Conservation (phyloP, 2,113 vertebrate genomes). For the Platichthys flesus region DNA sequence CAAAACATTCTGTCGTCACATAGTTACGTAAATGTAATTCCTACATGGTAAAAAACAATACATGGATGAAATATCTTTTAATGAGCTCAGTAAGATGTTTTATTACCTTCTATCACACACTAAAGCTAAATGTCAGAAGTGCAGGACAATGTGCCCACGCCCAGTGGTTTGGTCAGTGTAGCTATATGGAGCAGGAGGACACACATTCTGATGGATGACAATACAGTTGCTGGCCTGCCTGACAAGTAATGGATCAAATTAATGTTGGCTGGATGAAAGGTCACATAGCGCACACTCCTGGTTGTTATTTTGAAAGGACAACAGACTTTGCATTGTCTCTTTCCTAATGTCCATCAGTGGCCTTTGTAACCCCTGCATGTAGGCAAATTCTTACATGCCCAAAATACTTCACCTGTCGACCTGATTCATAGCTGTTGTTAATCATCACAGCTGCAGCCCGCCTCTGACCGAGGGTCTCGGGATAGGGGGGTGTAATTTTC, state of each 20-base stretch:
- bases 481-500: too few species aligned
- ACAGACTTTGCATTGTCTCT: constrained; percentile 64
- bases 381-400: constrained; percentile 48
- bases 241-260: constrained; percentile 78
- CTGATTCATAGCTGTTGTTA: constrained; percentile 60
- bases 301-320: constrained; percentile 83
- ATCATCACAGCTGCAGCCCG: constrained; percentile 32
- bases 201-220: constrained; percentile 71
- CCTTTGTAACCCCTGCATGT: constrained; percentile 51
- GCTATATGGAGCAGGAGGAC: constrained; percentile 70
- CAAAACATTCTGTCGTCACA: background rate
- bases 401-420: constrained; percentile 61
- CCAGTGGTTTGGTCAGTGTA: constrained; percentile 50
- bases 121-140: constrained; percentile 38
- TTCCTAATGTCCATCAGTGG: constrained; percentile 60
- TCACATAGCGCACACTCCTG: constrained; percentile 78
- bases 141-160: constrained; percentile 14
- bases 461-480: background rate
- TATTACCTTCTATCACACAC: constrained; percentile 1
- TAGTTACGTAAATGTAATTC: background rate
- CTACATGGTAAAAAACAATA: background rate
- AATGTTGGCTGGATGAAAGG: constrained; percentile 81
- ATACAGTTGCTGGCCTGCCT: constrained; percentile 59
- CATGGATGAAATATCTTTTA: background rate
- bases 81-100: background rate